Percentiles rank a stretch among this genome's conserved stretches.
Conservation (phyloP, 2,888 invertebrate species). For the Crossocerus cetratus region DNA sequence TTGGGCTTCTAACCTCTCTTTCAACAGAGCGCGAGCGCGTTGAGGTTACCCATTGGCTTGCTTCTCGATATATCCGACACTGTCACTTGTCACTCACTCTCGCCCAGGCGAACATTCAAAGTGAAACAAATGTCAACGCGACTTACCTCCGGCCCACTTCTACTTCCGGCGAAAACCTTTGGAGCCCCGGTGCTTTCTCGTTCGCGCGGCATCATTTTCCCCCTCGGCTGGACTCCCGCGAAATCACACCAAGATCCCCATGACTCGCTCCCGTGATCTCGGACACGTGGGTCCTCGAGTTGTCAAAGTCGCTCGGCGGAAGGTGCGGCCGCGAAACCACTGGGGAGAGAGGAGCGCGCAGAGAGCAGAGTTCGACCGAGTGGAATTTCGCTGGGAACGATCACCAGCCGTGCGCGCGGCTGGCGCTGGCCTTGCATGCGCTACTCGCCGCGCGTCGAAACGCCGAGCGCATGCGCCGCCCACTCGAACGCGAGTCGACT, state of each 20-base stretch:
- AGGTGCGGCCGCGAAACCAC: too few species aligned
- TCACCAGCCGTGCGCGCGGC: too few species aligned
- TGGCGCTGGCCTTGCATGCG: too few species aligned
- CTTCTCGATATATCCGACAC: neutral
- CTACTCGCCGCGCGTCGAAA: too few species aligned
- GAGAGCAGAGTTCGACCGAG: too few species aligned
- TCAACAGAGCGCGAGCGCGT: neutral
- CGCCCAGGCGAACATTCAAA: neutral
- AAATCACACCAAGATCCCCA: constrained; percentile 9
- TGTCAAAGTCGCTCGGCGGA: too few species aligned
- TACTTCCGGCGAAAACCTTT: constrained; percentile 42
- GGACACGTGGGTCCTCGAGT: too few species aligned
- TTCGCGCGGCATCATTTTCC: constrained; percentile 53
- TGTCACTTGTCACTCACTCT: neutral
- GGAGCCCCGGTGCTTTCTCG: constrained; percentile 35
- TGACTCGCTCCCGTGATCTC: too few species aligned
- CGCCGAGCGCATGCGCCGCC: too few species aligned
- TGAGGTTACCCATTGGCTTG: neutral
- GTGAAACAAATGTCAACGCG: neutral
- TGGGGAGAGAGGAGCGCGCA: too few species aligned
- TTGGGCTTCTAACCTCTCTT: neutral
- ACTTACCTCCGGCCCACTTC: constrained; percentile 57
- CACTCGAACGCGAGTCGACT: too few species aligned
- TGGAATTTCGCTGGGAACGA: constrained; percentile 19
- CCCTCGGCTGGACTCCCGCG: neutral